phyloP scores from a whole-genome alignment of 2,888 invertebrate genomes.

The Aproaerema taeniolella region DNA sequence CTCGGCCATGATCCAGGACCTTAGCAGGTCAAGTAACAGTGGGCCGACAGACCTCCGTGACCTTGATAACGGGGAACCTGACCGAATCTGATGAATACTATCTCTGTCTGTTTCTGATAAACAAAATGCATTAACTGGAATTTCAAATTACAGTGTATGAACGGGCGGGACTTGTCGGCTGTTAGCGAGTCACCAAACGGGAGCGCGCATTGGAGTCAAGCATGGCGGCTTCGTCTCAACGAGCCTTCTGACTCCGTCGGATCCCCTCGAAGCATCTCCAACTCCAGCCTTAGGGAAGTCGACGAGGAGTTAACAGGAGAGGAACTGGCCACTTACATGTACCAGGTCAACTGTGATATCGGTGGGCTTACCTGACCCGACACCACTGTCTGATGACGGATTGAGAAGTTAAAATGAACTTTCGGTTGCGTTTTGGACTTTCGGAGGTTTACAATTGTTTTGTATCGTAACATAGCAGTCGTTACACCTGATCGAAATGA shows the following conservation, averaged over 20 bases:
- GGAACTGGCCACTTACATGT: slow-evolving; percentile 83
- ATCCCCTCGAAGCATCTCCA: slow-evolving; percentile 80
- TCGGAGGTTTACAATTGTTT: too few species aligned
- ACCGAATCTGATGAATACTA: too few species aligned
- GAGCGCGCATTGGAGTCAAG: slow-evolving; percentile 51
- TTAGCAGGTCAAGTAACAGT: too few species aligned
- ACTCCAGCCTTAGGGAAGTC: slow-evolving; percentile 85
- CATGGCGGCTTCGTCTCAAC: slow-evolving; percentile 37
- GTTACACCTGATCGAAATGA: too few species aligned
- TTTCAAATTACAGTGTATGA: slow-evolving; percentile 51
- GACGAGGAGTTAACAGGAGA: slow-evolving; percentile 83
- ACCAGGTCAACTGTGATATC: slow-evolving; percentile 77
- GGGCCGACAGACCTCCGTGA: too few species aligned
- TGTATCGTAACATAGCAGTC: too few species aligned
- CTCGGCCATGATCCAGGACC: too few species aligned
- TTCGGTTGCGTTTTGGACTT: too few species aligned
- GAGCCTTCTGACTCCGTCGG: slow-evolving; percentile 61
- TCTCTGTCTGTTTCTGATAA: too few species aligned
- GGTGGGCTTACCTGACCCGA: slow-evolving; percentile 57
- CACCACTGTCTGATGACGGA: slow-evolving; percentile 45
- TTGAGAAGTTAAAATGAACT: too few species aligned
- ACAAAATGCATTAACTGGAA: too few species aligned
- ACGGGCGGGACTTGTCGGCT: slow-evolving; percentile 50
- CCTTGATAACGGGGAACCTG: too few species aligned
- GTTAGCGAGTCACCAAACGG: slow-evolving; percentile 58